These are phyloP conservation scores for Tamias sibiricus DNA, from an alignment of 2,113 vertebrate species.

Conservation along the genomic window DNA sequence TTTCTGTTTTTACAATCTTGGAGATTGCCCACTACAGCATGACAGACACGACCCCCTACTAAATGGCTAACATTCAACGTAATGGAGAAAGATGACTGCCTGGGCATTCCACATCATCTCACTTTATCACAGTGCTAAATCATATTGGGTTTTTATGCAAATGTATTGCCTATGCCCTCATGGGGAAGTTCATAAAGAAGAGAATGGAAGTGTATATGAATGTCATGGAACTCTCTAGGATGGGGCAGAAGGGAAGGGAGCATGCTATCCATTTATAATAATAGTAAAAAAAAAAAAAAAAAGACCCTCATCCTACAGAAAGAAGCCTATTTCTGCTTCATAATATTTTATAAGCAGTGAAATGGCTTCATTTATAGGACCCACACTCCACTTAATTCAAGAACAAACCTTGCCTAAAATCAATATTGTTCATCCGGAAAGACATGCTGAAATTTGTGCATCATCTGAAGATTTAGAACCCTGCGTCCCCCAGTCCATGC, in stretches of 20 bases:
- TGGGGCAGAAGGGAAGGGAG: not conserved
- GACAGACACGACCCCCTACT: not conserved
- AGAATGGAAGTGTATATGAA: not conserved
- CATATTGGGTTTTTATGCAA: not conserved
- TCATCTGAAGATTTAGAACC: not conserved
- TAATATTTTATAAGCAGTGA: constrained; percentile 14
- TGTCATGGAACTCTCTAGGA: not conserved
- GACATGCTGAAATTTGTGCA: not conserved
- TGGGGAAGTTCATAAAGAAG: not conserved
- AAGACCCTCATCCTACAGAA: not conserved
- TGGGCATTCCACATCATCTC: not conserved
- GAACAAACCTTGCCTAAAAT: not conserved
- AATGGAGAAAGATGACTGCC: not conserved
- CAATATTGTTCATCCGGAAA: constrained; percentile 15
- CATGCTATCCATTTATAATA: constrained; percentile 8
- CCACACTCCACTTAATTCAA: constrained; percentile 37
- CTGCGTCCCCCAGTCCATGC: not conserved
- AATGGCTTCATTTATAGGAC: constrained; percentile 32
- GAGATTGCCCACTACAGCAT: not conserved
- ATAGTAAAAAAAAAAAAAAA: constrained; percentile 12
- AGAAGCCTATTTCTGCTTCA: constrained; percentile 23
- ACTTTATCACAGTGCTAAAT: not conserved
- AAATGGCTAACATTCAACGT: not conserved
- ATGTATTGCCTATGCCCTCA: not conserved
- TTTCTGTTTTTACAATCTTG: constrained; percentile 16